Evolutionary conservation across 2,888 invertebrate genomes (phyloP).

Genomic region (Agriopis aurantiaria): DNA sequence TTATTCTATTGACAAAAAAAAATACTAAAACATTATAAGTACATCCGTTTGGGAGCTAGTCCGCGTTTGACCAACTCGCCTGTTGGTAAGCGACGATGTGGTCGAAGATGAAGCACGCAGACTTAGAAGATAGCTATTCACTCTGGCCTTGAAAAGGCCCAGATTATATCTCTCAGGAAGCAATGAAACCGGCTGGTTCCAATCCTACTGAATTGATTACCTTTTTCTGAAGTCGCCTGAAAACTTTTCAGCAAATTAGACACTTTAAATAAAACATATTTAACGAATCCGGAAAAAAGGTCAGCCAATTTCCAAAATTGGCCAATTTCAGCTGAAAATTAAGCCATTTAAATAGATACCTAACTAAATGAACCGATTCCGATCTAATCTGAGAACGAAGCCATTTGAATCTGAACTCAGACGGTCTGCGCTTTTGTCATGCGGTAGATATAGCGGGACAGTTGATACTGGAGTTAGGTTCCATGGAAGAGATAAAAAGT

Average conservation of each 20-base stretch:
- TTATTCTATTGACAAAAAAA: no score
- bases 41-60: no score
- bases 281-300: neutral
- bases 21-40: no score
- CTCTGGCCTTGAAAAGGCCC: no score
- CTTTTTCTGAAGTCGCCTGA: no score
- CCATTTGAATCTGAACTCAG: conserved; percentile 22
- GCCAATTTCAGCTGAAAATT: neutral
- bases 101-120: no score
- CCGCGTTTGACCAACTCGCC: no score
- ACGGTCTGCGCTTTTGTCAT: neutral
- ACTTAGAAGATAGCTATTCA: no score
- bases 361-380: conserved; percentile 20
- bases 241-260: neutral
- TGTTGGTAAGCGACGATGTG: no score
- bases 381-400: conserved; percentile 15
- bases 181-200: no score
- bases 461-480: neutral
- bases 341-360: neutral
- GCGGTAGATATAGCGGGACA: neutral
- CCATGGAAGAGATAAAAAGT: neutral
- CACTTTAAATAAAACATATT: neutral
- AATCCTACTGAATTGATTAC: no score
- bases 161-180: no score
- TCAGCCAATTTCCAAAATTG: conserved; percentile 9